Conservation (phyloP, 30 jellyfish, hydroid and myxozoan species). For the Turritopsis rubra region DNA sequence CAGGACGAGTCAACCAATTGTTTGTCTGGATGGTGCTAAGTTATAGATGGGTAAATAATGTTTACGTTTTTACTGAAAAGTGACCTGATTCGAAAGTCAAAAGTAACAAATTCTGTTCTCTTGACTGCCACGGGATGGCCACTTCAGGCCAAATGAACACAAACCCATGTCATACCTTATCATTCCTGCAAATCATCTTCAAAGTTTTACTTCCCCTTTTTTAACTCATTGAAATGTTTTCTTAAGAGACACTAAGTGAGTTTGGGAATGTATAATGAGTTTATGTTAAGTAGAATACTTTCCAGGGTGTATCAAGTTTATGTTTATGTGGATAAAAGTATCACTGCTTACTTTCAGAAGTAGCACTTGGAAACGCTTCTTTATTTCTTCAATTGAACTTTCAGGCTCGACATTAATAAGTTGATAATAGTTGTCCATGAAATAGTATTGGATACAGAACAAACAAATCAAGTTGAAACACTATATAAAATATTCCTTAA, state of each 20-base stretch:
- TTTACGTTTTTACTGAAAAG: neutral
- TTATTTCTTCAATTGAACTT: constrained; percentile 16
- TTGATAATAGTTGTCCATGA: constrained; percentile 23
- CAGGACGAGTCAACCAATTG: neutral
- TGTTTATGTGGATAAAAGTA: neutral
- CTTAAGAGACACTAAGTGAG: no score
- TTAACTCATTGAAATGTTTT: no score
- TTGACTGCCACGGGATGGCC: no score
- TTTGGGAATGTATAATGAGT: neutral
- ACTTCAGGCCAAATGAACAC: no score
- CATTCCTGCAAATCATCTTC: no score
- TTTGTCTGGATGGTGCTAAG: constrained; percentile 26
- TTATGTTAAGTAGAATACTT: no score
- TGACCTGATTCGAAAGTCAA: neutral
- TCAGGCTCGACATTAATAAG: neutral
- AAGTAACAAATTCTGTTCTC: neutral
- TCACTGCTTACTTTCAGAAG: constrained; percentile 4
- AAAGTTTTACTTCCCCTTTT: no score
- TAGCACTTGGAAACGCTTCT: constrained; percentile 13
- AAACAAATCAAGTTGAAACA: no score
- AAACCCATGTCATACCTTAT: no score
- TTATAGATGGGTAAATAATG: neutral
- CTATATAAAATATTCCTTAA: no score
- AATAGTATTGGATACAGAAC: no score
- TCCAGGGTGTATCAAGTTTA: neutral